Evolutionary conservation across 2,113 vertebrate species (phyloP), one percentile per base, ranked within the genome.

Genomic region (Hyaena hyaena): DNA sequence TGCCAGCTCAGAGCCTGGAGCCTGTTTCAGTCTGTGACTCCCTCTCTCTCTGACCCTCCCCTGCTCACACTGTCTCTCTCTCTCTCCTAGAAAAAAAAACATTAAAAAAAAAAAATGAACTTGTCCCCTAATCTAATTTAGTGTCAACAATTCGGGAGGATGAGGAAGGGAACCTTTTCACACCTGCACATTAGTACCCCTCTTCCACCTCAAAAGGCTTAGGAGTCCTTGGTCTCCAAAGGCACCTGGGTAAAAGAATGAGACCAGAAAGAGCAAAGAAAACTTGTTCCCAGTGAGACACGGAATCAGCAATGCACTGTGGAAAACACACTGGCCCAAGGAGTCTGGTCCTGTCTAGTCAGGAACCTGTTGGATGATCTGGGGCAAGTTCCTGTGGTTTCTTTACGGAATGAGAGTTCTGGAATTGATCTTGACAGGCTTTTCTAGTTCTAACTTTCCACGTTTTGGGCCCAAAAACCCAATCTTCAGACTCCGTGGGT

Each of bases 371-470:
- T 21, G n/a, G 33, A 53, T 94, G 50, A 63, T 24, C 17, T 28
- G 7, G 8, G 65, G 35, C 58, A 82, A 88, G 58, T 82, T 69
- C 53, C 23, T 58, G 79, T 1, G 0, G 5, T 50, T 33, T 74
- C n/a, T 86, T 85, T 89, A 86, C 0, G 77, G 26, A 88, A 83
- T 15, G 3, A 81, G 12, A 35, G 33, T 24, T 84, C 16, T 50
- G 28, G 31, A 24, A 28, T 43, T 43, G 4, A 33, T 39, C 10
- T 45, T 69, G 7, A 58, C 4, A 85, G 43, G 23, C 39, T 90
- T 77, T 94, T 69, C 87, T 69, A 74, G 63, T 21, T 82, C 23
- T n/a, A 85, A 84, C 63, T 88, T 31, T 69, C 90, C 28, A 92
- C 5, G 26, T 61, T 93, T 87, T 80, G 50, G 68, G 74, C 65